Percentiles rank a stretch among this genome's conserved stretches.
Conservation (phyloP, 2,797 vertebrate species). For the Darevskia mixta region DNA sequence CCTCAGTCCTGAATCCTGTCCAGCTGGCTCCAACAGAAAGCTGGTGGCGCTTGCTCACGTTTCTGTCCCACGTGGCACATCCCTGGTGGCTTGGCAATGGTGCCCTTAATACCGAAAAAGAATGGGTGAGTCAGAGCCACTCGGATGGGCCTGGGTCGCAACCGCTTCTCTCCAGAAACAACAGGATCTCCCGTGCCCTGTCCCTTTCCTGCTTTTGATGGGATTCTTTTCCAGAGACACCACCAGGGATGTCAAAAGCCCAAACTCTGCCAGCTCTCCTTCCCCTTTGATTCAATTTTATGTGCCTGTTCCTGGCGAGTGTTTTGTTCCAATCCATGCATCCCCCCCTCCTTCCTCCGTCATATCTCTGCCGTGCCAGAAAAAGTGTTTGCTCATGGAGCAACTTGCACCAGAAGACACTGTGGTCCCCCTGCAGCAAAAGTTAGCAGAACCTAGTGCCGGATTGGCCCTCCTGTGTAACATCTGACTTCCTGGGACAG, state of each 20-base stretch:
- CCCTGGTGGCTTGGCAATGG: constrained; percentile 62
- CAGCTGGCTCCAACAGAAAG: neutral
- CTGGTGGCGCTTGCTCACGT: neutral
- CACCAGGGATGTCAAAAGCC: neutral
- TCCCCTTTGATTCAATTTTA: neutral
- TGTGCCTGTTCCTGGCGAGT: neutral
- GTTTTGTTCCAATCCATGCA: neutral
- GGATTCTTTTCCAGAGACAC: neutral
- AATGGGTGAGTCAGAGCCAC: constrained; percentile 63
- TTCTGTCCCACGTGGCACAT: neutral
- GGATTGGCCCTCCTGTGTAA: neutral
- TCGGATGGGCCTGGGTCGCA: constrained; percentile 50
- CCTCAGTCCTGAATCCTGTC: neutral
- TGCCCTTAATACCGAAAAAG: neutral
- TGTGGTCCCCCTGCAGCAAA: neutral
- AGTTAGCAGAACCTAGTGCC: neutral
- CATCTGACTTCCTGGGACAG: neutral
- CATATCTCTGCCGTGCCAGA: neutral
- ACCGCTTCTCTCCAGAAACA: constrained; percentile 43
- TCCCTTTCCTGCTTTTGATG: accelerated
- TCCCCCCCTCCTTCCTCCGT: too few species aligned
- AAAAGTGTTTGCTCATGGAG: neutral
- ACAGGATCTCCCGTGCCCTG: neutral
- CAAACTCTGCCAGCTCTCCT: neutral
- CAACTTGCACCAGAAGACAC: neutral